Conservation (phyloP, 2,888 invertebrate species). For the Ischnura elegans region DNA sequence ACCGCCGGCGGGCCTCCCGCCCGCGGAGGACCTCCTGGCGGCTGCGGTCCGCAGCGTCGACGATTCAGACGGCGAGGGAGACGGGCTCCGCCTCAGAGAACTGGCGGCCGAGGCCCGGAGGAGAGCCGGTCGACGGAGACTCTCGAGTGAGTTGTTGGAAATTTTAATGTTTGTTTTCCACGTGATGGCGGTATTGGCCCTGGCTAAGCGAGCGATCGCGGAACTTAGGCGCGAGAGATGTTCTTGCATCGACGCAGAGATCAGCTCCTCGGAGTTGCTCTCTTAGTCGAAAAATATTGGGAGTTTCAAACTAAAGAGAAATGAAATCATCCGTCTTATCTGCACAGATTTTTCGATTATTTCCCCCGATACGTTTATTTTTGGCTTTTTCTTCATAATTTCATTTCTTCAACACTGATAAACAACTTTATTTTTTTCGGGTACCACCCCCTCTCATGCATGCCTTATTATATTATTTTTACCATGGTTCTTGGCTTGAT, state of each 20-base stretch:
- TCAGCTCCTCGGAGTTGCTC: not conserved
- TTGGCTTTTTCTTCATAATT: not conserved
- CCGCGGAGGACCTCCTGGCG: not conserved
- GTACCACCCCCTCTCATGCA: not conserved
- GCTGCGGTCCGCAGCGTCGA: not conserved
- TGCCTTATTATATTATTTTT: not conserved
- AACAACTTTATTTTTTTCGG: not conserved
- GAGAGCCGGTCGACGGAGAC: constrained; percentile 46
- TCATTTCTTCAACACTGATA: not conserved
- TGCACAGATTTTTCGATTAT: not conserved
- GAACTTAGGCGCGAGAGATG: not conserved
- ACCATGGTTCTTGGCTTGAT: not conserved
- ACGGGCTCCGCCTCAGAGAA: constrained; percentile 19
- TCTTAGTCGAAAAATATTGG: not conserved
- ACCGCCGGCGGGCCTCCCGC: not conserved
- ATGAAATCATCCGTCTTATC: not conserved
- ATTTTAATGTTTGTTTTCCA: constrained; percentile 29
- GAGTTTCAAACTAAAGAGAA: too few species aligned
- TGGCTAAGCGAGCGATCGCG: not conserved
- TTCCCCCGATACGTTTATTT: not conserved
- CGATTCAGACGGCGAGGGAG: constrained; percentile 2
- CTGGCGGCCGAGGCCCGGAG: constrained; percentile 51
- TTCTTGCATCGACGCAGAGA: not conserved
- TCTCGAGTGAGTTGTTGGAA: constrained; percentile 43
- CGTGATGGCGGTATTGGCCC: not conserved